Conservation (phyloP, 2,797 vertebrate genomes). For the Fratercula arctica region DNA sequence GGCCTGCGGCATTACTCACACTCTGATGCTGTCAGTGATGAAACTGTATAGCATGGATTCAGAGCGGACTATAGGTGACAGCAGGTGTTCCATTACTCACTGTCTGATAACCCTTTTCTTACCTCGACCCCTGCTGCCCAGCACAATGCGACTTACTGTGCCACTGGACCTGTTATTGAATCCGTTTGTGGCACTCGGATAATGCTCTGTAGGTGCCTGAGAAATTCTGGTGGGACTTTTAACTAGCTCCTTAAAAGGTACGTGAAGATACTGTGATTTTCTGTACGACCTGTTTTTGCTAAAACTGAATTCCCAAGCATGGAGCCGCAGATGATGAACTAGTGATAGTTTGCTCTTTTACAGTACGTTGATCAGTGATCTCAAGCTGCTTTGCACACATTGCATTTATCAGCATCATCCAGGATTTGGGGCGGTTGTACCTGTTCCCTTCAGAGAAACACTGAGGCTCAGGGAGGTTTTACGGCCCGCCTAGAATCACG, state of each 20-base stretch:
- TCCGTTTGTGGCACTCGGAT: slow-evolving; percentile 18
- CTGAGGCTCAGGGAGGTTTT: neutral
- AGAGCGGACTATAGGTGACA: slow-evolving; percentile 53
- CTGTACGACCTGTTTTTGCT: neutral
- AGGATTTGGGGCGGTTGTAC: neutral
- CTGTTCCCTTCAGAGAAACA: neutral
- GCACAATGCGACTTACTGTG: neutral
- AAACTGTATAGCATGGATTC: slow-evolving; percentile 64
- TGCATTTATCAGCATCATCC: neutral
- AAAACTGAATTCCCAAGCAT: neutral
- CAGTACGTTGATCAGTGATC: neutral
- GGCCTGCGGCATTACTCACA: slow-evolving; percentile 48
- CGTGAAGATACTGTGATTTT: neutral
- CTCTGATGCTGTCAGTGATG: slow-evolving; percentile 55
- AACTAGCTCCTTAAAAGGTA: neutral
- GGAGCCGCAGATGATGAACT: neutral
- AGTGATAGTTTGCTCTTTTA: neutral
- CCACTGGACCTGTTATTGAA: slow-evolving; percentile 3
- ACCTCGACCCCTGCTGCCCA: slow-evolving; percentile 4
- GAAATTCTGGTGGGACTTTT: neutral
- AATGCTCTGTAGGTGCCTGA: slow-evolving; percentile 2
- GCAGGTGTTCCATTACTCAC: slow-evolving; percentile 66
- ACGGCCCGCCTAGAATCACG: neutral
- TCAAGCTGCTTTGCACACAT: neutral
- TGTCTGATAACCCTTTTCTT: slow-evolving; percentile 67